Evolutionary conservation across 1,140 invertebrate genomes (phyloP).

Genomic region (Akabosia matsudoensis): DNA sequence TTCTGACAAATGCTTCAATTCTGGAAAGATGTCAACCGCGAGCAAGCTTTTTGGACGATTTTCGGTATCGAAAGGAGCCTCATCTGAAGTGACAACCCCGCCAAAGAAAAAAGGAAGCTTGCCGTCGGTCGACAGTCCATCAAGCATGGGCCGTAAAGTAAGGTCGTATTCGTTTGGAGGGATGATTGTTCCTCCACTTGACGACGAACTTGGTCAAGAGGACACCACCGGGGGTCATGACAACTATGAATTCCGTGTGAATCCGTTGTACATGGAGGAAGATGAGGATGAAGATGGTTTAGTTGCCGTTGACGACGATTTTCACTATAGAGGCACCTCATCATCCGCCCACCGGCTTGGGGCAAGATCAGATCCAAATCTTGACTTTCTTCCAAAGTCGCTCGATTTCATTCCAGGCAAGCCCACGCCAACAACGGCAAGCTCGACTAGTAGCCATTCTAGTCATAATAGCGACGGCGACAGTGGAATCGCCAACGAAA

Average conservation of each 20-base stretch:
- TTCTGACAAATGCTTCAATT: slow-evolving; percentile 33
- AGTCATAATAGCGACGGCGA: slow-evolving; percentile 59
- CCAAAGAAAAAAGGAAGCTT: neutral
- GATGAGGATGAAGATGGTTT: neutral
- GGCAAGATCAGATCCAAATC: neutral
- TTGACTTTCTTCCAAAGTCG: neutral
- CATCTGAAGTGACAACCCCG: neutral
- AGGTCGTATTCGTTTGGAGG: slow-evolving; percentile 73
- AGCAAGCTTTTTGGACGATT: neutral
- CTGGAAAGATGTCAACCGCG: neutral
- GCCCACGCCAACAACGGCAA: neutral
- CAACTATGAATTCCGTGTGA: slow-evolving; percentile 48
- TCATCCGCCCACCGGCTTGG: neutral
- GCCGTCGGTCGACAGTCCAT: neutral
- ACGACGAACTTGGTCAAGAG: slow-evolving; percentile 60
- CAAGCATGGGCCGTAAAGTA: slow-evolving; percentile 53
- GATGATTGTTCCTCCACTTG: slow-evolving; percentile 60
- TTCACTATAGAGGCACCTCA: neutral
- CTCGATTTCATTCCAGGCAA: slow-evolving; percentile 28
- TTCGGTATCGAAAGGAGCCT: neutral
- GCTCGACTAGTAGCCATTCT: neutral
- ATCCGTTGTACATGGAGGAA: slow-evolving; percentile 48
- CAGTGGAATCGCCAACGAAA: slow-evolving; percentile 71
- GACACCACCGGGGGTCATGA: neutral
- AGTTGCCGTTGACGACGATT: neutral